These are phyloP conservation scores for Tuberolachnus salignus DNA, from an alignment of 2,888 invertebrate genomes.

Conservation along the genomic window DNA sequence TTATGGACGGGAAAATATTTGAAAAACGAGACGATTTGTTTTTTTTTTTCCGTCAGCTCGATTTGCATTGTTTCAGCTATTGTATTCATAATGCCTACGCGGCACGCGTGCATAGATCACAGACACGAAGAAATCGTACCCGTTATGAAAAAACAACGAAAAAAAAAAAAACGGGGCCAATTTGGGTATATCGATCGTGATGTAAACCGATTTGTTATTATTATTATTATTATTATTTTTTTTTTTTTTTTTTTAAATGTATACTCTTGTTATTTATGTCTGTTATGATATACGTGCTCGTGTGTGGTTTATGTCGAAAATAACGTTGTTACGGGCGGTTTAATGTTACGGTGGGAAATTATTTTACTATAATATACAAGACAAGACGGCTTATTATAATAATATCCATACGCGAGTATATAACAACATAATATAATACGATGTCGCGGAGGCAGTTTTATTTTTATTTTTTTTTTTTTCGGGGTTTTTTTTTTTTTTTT, in stretches of 20 bases:
- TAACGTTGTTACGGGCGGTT: conserved; percentile 16
- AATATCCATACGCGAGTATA: not conserved
- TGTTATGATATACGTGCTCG: conserved; percentile 5
- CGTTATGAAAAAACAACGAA: not conserved
- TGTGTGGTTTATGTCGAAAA: conserved; percentile 24
- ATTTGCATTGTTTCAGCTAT: not conserved
- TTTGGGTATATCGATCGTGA: conserved; percentile 15
- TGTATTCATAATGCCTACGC: not conserved
- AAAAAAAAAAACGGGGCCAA: not conserved
- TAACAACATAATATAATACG: not conserved
- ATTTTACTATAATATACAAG: conserved; percentile 6
- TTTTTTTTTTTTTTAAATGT: too few relatives aligned
- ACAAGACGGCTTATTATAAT: conserved; percentile 20
- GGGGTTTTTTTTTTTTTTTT: not conserved
- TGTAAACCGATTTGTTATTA: conserved; percentile 24
- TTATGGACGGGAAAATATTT: not conserved
- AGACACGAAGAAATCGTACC: conserved; percentile 4
- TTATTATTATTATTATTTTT: too few relatives aligned
- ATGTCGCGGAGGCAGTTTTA: not conserved
- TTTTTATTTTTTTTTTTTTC: not conserved
- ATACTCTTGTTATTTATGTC: not conserved
- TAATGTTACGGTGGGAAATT: not conserved
- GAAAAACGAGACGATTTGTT: conserved; percentile 1
- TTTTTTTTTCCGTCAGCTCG: not conserved
- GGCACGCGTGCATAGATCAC: not conserved